phyloP scores from a whole-genome alignment of 1,140 invertebrate genomes.

The Schlechtendalia chinensis region DNA sequence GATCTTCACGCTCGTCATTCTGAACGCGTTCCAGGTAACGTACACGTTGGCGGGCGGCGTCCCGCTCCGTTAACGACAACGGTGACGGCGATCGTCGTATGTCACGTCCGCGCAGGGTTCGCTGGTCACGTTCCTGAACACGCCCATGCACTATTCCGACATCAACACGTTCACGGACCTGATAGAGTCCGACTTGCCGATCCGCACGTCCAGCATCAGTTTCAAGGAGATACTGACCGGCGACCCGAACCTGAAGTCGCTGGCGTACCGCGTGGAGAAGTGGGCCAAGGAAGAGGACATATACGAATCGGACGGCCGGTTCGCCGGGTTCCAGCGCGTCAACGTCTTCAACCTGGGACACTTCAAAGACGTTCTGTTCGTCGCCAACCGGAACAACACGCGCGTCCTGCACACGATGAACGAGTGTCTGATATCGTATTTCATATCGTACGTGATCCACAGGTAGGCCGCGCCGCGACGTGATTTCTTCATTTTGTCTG shows the following conservation, averaged over 20 bases:
- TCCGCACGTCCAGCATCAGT: slow-evolving; percentile 52
- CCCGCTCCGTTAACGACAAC: no score
- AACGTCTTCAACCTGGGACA: slow-evolving; percentile 42
- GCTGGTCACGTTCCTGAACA: slow-evolving; percentile 53
- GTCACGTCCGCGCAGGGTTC: slow-evolving; percentile 46
- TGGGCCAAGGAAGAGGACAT: slow-evolving; percentile 11
- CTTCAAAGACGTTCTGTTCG: slow-evolving; percentile 48
- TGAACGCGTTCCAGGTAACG: slow-evolving; percentile 49
- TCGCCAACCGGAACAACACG: slow-evolving; percentile 24
- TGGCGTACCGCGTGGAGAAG: slow-evolving; percentile 20
- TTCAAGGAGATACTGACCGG: slow-evolving; percentile 46
- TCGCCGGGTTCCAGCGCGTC: slow-evolving; percentile 50
- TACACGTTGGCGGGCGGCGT: no score
- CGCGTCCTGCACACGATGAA: slow-evolving; percentile 55
- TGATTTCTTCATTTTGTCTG: no score
- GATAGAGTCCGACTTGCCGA: slow-evolving; percentile 55
- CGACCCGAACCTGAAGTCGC: slow-evolving; percentile 39
- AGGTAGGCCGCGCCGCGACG: no score
- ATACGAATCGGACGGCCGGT: slow-evolving; percentile 21
- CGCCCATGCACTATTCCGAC: slow-evolving; percentile 55
- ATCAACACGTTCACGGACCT: slow-evolving; percentile 56
- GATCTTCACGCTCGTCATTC: slow-evolving; percentile 55
- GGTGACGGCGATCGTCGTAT: no score
- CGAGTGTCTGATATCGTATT: slow-evolving; percentile 56
- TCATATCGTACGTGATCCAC: slow-evolving; percentile 55